phyloP scores from a whole-genome alignment of 2,797 vertebrate genomes.

The Rhinoraja longicauda region DNA sequence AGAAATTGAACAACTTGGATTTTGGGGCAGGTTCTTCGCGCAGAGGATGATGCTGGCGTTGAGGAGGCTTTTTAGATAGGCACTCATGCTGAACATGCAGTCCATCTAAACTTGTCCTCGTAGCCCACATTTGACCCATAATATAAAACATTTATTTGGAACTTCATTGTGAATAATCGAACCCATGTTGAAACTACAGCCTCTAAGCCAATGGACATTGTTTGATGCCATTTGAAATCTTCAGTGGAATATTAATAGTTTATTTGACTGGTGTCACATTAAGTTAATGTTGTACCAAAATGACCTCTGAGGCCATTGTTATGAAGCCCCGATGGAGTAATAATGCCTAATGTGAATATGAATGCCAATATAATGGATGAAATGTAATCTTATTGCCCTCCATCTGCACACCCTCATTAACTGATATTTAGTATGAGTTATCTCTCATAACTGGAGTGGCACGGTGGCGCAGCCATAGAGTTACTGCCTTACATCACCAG shows the following conservation, averaged over 20 bases:
- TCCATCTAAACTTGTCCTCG: too few species aligned
- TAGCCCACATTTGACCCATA: too few species aligned
- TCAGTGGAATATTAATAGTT: not conserved
- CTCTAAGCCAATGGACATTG: not conserved
- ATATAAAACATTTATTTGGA: not conserved
- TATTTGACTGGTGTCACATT: not conserved
- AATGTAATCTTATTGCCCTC: not conserved
- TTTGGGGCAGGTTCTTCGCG: too few species aligned
- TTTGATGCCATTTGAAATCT: not conserved
- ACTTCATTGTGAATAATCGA: not conserved
- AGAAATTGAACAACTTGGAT: too few species aligned
- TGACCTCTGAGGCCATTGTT: not conserved
- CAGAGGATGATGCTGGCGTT: too few species aligned
- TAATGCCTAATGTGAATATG: not conserved
- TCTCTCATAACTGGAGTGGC: not conserved
- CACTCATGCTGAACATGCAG: too few species aligned
- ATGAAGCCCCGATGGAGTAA: not conserved
- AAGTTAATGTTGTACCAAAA: not conserved
- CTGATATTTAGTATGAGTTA: not conserved
- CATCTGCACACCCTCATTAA: not conserved
- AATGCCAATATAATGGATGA: not conserved
- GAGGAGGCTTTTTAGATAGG: too few species aligned
- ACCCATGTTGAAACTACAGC: not conserved
- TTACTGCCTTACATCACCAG: too few species aligned
- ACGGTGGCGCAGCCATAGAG: too few species aligned